A percentile compares a stretch with the other conserved stretches of the same genome.
phyloP scores from a whole-genome alignment of 1,140 invertebrate species.

The Halictus rubicundus region DNA sequence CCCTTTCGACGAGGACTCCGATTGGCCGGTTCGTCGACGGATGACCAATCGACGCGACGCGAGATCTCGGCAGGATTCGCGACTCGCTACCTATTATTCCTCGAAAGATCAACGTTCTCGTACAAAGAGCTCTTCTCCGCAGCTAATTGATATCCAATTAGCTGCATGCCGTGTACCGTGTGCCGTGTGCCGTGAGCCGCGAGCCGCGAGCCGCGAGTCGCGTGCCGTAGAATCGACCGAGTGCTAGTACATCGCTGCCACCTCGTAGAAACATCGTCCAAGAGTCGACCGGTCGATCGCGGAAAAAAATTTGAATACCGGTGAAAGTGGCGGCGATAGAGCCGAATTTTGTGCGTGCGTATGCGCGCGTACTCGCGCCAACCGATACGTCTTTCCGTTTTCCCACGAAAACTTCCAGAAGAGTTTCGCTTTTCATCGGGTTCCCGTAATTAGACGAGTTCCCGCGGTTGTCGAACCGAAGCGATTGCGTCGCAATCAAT shows the following conservation, averaged over 20 bases:
- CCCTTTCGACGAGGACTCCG: slow-evolving; percentile 21
- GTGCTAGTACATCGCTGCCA: no score
- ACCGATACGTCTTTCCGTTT: background rate
- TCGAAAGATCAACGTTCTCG: background rate
- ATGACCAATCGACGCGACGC: slow-evolving; percentile 12
- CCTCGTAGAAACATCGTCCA: no score
- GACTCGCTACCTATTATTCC: background rate
- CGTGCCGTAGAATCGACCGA: no score
- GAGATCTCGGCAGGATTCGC: background rate
- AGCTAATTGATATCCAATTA: background rate
- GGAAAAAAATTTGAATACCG: background rate
- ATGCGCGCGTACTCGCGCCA: background rate
- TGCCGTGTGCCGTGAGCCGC: background rate
- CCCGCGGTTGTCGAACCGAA: background rate
- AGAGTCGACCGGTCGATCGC: background rate
- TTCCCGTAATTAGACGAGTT: background rate
- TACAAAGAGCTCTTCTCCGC: background rate
- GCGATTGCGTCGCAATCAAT: background rate
- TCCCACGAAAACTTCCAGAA: background rate
- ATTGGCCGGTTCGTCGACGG: slow-evolving; percentile 16
- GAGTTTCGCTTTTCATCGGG: background rate
- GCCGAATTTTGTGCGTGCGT: slow-evolving; percentile 1
- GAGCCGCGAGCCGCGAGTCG: background rate
- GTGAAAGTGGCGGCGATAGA: slow-evolving; percentile 20
- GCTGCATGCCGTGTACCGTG: background rate